Conservation (phyloP, 2,113 vertebrate genomes). For the crab-eating macaque (Macaca fascicularis) region DNA sequence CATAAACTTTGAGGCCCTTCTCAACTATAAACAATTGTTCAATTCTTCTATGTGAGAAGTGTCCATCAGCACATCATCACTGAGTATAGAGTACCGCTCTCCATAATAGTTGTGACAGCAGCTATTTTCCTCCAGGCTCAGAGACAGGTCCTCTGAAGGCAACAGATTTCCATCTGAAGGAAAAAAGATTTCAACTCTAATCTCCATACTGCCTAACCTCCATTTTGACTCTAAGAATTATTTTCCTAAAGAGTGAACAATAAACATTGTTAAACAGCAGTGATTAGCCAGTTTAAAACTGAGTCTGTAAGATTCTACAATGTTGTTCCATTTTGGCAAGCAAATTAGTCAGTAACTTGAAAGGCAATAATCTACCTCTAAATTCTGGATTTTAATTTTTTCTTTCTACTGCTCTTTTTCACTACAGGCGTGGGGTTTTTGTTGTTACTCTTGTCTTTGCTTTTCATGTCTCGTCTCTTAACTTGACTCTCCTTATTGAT, state of each 20-base stretch:
- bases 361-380: constrained; percentile 13
- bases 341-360: constrained; percentile 18
- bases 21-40: neutral
- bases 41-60: neutral
- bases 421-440: neutral
- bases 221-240: neutral
- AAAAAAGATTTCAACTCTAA: constrained; percentile 3
- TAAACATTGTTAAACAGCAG: constrained; percentile 23
- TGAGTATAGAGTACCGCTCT: neutral
- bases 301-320: neutral
- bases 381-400: neutral
- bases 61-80: neutral
- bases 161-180: neutral
- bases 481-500: neutral
- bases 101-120: neutral
- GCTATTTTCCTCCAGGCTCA: neutral
- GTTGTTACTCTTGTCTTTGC: neutral
- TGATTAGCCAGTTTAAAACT: constrained; percentile 48
- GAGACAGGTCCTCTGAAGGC: neutral
- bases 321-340: constrained; percentile 29
- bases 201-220: neutral
- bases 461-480: neutral
- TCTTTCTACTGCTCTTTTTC: neutral
- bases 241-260: neutral
- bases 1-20: neutral